These are phyloP conservation scores for Clepsis dumicolana DNA, from an alignment of 2,888 invertebrate genomes.

Conservation along the genomic window DNA sequence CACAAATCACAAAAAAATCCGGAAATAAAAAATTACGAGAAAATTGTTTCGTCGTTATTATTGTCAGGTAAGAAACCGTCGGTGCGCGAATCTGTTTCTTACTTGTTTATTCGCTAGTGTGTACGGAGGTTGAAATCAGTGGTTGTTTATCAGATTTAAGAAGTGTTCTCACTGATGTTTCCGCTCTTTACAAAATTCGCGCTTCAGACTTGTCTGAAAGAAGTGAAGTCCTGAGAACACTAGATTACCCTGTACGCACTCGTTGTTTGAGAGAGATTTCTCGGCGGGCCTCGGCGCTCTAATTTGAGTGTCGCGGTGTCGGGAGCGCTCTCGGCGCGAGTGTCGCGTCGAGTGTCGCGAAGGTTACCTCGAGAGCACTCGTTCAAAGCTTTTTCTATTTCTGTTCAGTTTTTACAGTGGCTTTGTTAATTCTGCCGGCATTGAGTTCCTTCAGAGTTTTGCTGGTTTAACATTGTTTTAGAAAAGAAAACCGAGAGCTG, in stretches of 20 bases:
- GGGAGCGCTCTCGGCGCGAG: constrained; percentile 30
- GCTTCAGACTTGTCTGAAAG: constrained; percentile 3
- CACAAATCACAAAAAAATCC: no score
- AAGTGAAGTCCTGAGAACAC: constrained; percentile 29
- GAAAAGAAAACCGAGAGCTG: not conserved
- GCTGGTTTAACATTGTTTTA: not conserved
- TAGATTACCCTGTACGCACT: constrained; percentile 42
- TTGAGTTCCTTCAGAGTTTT: constrained; percentile 3
- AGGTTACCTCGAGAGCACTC: constrained; percentile 41
- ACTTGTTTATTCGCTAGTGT: no score
- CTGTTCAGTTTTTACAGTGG: constrained; percentile 31
- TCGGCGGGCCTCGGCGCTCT: constrained; percentile 32
- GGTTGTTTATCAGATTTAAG: not conserved
- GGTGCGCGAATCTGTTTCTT: not conserved
- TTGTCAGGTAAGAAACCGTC: no score
- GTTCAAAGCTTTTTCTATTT: constrained; percentile 42
- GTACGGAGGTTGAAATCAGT: no score
- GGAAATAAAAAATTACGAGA: no score
- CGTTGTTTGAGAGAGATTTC: constrained; percentile 31
- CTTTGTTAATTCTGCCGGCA: constrained; percentile 33
- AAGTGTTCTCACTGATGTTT: not conserved
- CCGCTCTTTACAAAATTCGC: not conserved
- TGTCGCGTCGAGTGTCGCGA: constrained; percentile 32
- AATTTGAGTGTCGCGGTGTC: constrained; percentile 43
- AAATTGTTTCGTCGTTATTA: no score